Percentiles rank a stretch among this genome's conserved stretches.
phyloP scores from a whole-genome alignment of 1,140 invertebrate genomes.

The Hestina assimilis region DNA sequence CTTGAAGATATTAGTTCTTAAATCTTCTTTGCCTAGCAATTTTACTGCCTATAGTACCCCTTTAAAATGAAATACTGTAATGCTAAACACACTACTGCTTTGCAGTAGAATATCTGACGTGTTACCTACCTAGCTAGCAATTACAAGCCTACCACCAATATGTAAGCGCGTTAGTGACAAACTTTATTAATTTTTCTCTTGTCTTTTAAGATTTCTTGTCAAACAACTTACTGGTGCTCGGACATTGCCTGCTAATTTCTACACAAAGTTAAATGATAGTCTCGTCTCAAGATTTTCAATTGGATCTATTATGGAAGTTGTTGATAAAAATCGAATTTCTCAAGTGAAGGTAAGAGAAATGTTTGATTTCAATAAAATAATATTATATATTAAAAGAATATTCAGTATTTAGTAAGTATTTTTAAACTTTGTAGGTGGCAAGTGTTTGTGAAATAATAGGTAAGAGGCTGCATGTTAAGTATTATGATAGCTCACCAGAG shows the following conservation, averaged over 20 bases:
- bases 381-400: not conserved
- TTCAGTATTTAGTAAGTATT: constrained; percentile 2
- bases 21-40: too few relatives aligned
- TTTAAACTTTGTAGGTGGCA: constrained; percentile 80
- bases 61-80: too few relatives aligned
- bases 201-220: constrained; percentile 84
- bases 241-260: constrained; percentile 95
- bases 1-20: too few relatives aligned
- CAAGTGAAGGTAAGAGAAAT: constrained; percentile 85
- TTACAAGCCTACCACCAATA: too few relatives aligned
- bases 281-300: constrained; percentile 89
- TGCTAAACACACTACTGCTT: too few relatives aligned
- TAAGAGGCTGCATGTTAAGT: constrained; percentile 92
- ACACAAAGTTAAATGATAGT: constrained; percentile 91
- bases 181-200: too few relatives aligned
- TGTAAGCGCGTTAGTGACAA: too few relatives aligned
- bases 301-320: constrained; percentile 93
- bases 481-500: constrained; percentile 89
- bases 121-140: too few relatives aligned
- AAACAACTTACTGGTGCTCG: constrained; percentile 94
- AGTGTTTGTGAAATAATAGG: constrained; percentile 94
- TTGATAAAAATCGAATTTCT: constrained; percentile 96
- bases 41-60: too few relatives aligned
- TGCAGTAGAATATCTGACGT: too few relatives aligned
- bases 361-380: not conserved